These are phyloP conservation scores for Acrocephalus arundinaceus DNA, from an alignment of 2,113 vertebrate genomes.

Conservation along the genomic window DNA sequence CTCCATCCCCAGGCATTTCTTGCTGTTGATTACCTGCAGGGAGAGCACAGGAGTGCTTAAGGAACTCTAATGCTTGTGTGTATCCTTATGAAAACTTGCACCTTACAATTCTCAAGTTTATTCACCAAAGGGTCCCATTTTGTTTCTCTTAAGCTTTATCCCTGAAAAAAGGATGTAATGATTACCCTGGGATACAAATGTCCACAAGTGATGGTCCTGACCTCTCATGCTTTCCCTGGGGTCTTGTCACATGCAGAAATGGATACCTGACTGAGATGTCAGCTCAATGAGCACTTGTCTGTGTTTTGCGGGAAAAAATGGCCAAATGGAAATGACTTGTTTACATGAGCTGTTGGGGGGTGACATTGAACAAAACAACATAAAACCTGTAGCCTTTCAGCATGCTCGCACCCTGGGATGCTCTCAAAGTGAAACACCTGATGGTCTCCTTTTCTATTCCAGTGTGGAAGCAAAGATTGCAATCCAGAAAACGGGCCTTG, in stretches of 20 bases:
- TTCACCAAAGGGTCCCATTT: background rate
- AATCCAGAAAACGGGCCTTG: background rate
- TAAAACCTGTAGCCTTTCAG: background rate
- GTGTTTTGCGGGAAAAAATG: background rate
- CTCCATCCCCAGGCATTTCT: background rate
- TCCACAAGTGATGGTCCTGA: background rate
- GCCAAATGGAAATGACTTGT: background rate
- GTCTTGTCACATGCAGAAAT: background rate
- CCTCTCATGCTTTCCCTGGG: background rate
- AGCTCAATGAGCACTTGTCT: background rate
- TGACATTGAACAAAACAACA: background rate
- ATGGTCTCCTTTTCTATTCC: background rate
- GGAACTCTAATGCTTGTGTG: background rate
- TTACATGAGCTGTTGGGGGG: background rate
- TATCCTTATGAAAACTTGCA: background rate
- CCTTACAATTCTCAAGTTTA: background rate
- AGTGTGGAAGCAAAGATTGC: slow-evolving; percentile 58
- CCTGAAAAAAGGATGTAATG: background rate
- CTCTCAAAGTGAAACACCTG: background rate
- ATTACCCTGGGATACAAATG: background rate
- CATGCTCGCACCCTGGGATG: background rate
- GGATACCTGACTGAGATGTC: background rate
- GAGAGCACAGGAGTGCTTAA: background rate
- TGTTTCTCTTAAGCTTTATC: background rate
- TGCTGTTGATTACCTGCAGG: background rate